These are phyloP conservation scores for Microtus californicus DNA, from an alignment of 2,797 vertebrate species.

Conservation along the genomic window DNA sequence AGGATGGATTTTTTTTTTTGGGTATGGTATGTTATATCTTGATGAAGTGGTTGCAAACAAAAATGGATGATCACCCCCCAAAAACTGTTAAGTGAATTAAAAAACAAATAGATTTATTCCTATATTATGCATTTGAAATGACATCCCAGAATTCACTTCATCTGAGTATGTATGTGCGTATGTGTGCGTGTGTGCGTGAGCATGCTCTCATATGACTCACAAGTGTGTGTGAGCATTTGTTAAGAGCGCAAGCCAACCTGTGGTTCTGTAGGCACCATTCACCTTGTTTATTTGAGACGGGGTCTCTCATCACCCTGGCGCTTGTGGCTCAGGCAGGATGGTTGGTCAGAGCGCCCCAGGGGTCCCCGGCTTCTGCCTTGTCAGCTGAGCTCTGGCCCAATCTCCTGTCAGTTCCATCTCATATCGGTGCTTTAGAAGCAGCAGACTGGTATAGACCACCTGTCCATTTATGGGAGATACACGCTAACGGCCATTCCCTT, in stretches of 20 bases:
- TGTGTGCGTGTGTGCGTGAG: not conserved
- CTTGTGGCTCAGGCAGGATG: not conserved
- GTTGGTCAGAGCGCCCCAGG: not conserved
- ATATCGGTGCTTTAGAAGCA: not conserved
- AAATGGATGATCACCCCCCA: not conserved
- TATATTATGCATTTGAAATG: not conserved
- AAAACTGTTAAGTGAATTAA: not conserved
- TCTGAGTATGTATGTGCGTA: not conserved
- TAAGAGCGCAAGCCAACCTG: not conserved
- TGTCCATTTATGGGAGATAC: not conserved
- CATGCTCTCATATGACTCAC: not conserved
- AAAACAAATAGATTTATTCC: constrained; percentile 21
- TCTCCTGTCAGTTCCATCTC: not conserved
- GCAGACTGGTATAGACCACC: not conserved
- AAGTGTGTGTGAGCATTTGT: not conserved
- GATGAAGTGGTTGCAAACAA: not conserved
- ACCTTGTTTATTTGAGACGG: not conserved
- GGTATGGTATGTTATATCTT: not conserved
- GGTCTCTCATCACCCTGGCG: not conserved
- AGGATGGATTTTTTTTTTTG: not conserved
- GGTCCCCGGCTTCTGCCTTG: no score
- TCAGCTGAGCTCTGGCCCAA: not conserved
- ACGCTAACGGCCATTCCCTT: not conserved
- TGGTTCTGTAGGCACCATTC: not conserved
- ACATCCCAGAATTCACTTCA: constrained; percentile 19